phyloP scores from a whole-genome alignment of 2,888 invertebrate species.

The Tenthredo mesomela region DNA sequence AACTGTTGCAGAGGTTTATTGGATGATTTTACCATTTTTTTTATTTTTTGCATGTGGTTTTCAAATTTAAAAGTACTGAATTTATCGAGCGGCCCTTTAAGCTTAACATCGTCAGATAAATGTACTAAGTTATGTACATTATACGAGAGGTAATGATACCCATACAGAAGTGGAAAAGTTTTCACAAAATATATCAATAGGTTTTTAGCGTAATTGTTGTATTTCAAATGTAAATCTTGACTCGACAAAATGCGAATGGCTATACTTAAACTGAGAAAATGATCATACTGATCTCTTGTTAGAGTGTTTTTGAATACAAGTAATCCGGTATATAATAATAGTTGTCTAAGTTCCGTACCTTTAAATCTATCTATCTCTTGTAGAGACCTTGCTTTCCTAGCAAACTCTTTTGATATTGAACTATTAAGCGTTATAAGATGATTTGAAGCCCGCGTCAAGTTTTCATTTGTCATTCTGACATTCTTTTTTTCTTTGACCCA shows the following conservation, averaged over 20 bases:
- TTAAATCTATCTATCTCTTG: slow-evolving; percentile 27
- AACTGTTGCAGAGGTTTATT: slow-evolving; percentile 1
- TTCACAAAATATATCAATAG: slow-evolving; percentile 32
- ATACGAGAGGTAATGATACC: neutral
- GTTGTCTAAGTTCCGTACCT: slow-evolving; percentile 44
- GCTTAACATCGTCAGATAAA: slow-evolving; percentile 1
- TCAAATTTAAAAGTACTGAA: neutral
- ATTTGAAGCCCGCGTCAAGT: slow-evolving; percentile 2
- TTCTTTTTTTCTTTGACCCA: slow-evolving; percentile 38
- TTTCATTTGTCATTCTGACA: slow-evolving; percentile 16
- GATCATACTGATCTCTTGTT: slow-evolving; percentile 2
- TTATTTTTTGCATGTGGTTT: slow-evolving; percentile 2
- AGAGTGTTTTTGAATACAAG: slow-evolving; percentile 1
- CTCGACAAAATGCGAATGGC: slow-evolving; percentile 8
- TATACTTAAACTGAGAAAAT: slow-evolving; percentile 20
- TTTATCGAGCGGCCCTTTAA: neutral
- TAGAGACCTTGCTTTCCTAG: slow-evolving; percentile 19
- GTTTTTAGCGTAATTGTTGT: slow-evolving; percentile 10
- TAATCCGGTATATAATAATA: slow-evolving; percentile 34
- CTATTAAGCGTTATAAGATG: neutral
- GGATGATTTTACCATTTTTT: neutral
- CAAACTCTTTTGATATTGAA: slow-evolving; percentile 36
- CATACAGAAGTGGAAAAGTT: neutral
- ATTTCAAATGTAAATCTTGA: slow-evolving; percentile 8
- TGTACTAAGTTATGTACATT: slow-evolving; percentile 32